These are phyloP conservation scores for Acarapis woodi DNA, from an alignment of 1,140 invertebrate genomes.

Conservation along the genomic window DNA sequence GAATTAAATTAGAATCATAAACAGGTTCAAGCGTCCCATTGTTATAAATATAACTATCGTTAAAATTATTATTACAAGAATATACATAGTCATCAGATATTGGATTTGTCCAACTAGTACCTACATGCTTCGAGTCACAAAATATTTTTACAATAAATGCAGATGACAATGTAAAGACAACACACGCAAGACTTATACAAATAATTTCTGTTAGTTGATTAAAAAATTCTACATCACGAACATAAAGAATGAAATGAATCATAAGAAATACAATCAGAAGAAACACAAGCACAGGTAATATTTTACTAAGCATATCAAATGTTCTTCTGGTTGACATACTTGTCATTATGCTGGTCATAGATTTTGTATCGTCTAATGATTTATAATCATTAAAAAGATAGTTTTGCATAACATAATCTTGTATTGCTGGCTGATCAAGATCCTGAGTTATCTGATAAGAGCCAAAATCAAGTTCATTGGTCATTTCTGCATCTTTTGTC, in stretches of 20 bases:
- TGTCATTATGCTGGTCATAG: neutral
- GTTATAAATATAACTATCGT: too few relatives aligned
- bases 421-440: too few relatives aligned
- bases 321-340: neutral
- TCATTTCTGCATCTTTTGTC: too few relatives aligned
- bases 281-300: neutral
- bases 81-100: too few relatives aligned
- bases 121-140: slow-evolving; percentile 2
- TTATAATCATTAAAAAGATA: too few relatives aligned
- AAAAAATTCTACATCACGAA: neutral
- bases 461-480: too few relatives aligned
- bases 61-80: too few relatives aligned
- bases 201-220: neutral
- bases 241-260: slow-evolving; percentile 3
- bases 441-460: too few relatives aligned
- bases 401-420: too few relatives aligned
- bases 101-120: too few relatives aligned
- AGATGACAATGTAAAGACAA: slow-evolving; percentile 1
- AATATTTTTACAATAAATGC: neutral
- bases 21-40: too few relatives aligned
- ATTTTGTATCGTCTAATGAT: slow-evolving; percentile 2
- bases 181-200: neutral
- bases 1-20: too few relatives aligned
- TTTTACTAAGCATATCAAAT: slow-evolving; percentile 1
- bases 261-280: neutral